These are phyloP conservation scores for Pseudococcus viburni DNA, from an alignment of 2,888 invertebrate species.

Conservation along the genomic window DNA sequence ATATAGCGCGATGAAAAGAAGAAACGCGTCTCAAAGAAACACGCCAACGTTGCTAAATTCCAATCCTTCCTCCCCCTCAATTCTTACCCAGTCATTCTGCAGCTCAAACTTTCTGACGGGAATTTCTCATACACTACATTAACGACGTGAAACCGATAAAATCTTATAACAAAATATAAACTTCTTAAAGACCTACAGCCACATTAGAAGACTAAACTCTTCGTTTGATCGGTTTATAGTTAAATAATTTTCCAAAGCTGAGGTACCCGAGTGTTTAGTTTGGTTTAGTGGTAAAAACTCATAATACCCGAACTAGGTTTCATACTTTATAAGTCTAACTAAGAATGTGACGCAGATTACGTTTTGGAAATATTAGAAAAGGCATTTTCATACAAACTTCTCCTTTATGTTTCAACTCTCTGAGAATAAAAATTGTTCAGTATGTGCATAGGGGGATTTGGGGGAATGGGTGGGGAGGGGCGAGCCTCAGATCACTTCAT, in stretches of 20 bases:
- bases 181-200: slow-evolving; percentile 11
- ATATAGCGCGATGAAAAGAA: not conserved
- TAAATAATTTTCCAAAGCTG: not conserved
- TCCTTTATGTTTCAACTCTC: too few species aligned
- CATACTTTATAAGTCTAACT: too few species aligned
- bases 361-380: too few species aligned
- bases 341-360: too few species aligned
- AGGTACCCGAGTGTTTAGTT: not conserved
- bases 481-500: too few species aligned
- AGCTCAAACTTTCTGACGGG: slow-evolving; percentile 3
- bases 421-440: too few species aligned
- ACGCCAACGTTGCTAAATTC: not conserved
- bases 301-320: too few species aligned
- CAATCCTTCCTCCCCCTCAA: not conserved
- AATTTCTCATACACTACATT: slow-evolving; percentile 39
- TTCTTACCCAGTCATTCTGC: not conserved
- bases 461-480: too few species aligned
- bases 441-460: too few species aligned
- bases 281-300: not conserved
- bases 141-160: slow-evolving; percentile 38
- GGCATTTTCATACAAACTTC: too few species aligned
- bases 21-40: slow-evolving; percentile 11
- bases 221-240: not conserved
- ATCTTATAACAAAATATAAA: slow-evolving; percentile 33
- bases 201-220: not conserved